Evolutionary conservation across 2,113 vertebrate species (phyloP).

Genomic region (Pseudorhombus dupliciocellatus): DNA sequence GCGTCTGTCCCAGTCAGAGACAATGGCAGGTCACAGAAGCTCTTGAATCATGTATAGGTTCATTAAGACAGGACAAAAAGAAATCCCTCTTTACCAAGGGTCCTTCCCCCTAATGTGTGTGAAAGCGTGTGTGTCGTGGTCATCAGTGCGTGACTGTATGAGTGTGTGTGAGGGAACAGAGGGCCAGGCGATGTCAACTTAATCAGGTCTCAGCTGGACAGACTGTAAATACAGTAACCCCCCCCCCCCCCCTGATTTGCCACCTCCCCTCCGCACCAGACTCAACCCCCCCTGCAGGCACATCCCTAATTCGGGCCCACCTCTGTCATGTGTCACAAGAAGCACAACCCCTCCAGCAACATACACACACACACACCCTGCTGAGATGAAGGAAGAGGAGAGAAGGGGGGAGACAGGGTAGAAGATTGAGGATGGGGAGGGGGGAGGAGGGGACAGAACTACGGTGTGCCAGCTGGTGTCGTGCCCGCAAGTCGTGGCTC

Average conservation of each 20-base stretch:
- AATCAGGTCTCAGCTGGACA: conserved; percentile 75
- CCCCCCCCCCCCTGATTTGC: conserved; percentile 16
- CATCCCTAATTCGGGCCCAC: conserved; percentile 64
- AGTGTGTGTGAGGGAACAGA: conserved; percentile 38
- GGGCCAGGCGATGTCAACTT: conserved; percentile 47
- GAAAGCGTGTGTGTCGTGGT: conserved; percentile 25
- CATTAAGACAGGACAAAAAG: conserved; percentile 56
- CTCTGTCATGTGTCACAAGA: conserved; percentile 71
- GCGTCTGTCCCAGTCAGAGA: conserved; percentile 15
- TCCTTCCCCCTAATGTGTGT: conserved; percentile 42
- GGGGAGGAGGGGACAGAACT: conserved; percentile 46
- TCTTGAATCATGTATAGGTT: conserved; percentile 64
- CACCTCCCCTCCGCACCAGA: conserved; percentile 15
- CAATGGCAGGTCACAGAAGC: conserved; percentile 15
- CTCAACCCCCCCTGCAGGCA: conserved; percentile 39
- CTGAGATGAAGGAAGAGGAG: conserved; percentile 75
- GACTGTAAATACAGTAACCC: conserved; percentile 77
- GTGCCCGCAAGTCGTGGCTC: conserved; percentile 80
- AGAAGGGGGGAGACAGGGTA: conserved; percentile 60
- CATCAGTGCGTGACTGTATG: conserved; percentile 25
- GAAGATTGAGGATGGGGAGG: conserved; percentile 52
- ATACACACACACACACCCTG: conserved; percentile 46
- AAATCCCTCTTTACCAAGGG: conserved; percentile 53
- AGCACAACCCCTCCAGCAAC: conserved; percentile 47
- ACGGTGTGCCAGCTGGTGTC: conserved; percentile 78